Base-by-base conservation (phyloP, 1,140 invertebrate species). In the Drosophila oshimai region DNA sequence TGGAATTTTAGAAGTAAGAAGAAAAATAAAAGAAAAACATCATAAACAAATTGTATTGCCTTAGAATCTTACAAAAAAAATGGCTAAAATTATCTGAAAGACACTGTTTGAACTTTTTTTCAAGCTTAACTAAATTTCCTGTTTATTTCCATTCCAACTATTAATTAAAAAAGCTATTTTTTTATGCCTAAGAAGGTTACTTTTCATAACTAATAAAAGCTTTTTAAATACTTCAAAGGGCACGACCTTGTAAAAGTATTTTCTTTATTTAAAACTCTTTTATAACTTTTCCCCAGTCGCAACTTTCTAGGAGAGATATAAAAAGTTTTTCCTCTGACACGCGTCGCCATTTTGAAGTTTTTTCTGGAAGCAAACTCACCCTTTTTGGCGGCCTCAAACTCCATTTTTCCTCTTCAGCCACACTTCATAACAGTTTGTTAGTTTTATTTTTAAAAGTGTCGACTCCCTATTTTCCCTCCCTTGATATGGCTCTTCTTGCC, bases 401-500 rank as follows among this genome's bases (percentile, higher is more conserved):
- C 42, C 54, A 46, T 58, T 47, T 45, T 37, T 47, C 18, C n/a
- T 64, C 17, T 29, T 81, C 68, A 62, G 45, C 37, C 60, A 50
- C 61, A 62, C 68, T 44, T 76, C 37, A 81, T 51, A 57, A 62
- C 7, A 62, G 51, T 57, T 64, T 69, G 64, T 68, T 60, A 31
- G 44, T 60, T 62, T 62, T 78, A 79, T 78, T 79, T 74, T 73
- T 74, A 79, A 69, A 65, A 61, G 47, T 75, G 64, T 36, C 62
- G 55, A 17, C 22, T 26, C 24, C 17, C 10, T 20, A 20, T n/a
- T 29, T 28, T 36, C 13, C 12, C 31, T 37, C 33, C 51, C 31
- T 9, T n/a, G 26, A 51, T 29, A 1, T n/a, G 7, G 36, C 24
- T 51, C 33, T 15, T 47, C 24, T 15, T 12, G 60, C 26, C 37